phyloP scores from a whole-genome alignment of 1,140 invertebrate genomes.

The Pantala flavescens region DNA sequence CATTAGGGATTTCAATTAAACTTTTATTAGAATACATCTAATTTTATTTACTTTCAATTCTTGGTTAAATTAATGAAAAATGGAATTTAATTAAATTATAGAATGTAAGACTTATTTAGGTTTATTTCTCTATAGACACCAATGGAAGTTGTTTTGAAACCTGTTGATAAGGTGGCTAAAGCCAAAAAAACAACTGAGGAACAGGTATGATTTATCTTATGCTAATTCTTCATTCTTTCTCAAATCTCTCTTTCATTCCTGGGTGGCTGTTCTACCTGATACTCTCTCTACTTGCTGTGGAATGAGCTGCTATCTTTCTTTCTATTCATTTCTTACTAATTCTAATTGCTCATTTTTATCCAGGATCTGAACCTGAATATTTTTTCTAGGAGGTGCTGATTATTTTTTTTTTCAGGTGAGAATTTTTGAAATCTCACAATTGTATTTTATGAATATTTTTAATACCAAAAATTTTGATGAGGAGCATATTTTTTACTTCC shows the following conservation, averaged over 20 bases:
- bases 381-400: background rate
- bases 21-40: too few species aligned
- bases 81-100: too few species aligned
- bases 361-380: background rate
- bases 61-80: background rate
- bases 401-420: background rate
- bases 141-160: background rate
- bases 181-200: background rate
- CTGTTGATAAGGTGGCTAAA: background rate
- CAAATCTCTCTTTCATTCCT: background rate
- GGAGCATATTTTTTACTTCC: background rate
- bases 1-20: too few species aligned
- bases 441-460: background rate
- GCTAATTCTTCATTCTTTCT: background rate
- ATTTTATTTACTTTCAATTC: background rate
- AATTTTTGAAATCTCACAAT: background rate
- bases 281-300: background rate
- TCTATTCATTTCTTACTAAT: background rate
- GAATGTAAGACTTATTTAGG: background rate
- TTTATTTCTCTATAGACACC: background rate
- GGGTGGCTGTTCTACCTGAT: background rate
- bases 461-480: background rate
- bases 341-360: background rate
- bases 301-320: background rate
- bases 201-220: background rate